Conservation (phyloP, 2,888 invertebrate species). For the Hemicrepidius hirtus region DNA sequence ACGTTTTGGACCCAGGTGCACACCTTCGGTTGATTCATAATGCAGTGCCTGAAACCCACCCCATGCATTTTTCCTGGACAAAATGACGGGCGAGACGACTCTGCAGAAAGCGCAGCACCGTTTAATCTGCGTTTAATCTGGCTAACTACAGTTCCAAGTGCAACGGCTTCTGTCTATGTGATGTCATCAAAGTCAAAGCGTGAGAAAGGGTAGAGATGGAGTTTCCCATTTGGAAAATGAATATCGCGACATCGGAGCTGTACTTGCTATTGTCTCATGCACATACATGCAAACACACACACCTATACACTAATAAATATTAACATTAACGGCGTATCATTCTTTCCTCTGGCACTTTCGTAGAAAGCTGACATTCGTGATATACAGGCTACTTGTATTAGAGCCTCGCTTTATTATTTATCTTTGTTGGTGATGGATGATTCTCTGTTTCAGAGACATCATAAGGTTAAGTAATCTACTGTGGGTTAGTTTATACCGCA, state of each 20-base stretch:
- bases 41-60: constrained; percentile 46
- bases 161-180: constrained; percentile 19
- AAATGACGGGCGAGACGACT: constrained; percentile 23
- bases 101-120: constrained; percentile 17
- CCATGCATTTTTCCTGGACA: constrained; percentile 19
- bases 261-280: constrained; percentile 7
- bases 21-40: constrained; percentile 56
- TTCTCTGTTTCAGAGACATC: constrained; percentile 46
- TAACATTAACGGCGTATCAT: constrained; percentile 55
- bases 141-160: constrained; percentile 37
- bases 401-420: constrained; percentile 56
- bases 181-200: constrained; percentile 37
- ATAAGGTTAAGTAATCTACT: constrained; percentile 47
- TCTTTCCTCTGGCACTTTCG: constrained; percentile 49
- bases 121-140: constrained; percentile 44
- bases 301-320: constrained; percentile 56
- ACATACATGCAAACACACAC: neutral
- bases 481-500: constrained; percentile 17
- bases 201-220: constrained; percentile 22
- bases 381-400: constrained; percentile 54
- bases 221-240: constrained; percentile 43
- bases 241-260: constrained; percentile 26
- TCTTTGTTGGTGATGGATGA: constrained; percentile 58
- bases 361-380: constrained; percentile 51
- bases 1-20: constrained; percentile 56